phyloP scores from a whole-genome alignment of 2,797 vertebrate species.

The Peromyscus nudipes region DNA sequence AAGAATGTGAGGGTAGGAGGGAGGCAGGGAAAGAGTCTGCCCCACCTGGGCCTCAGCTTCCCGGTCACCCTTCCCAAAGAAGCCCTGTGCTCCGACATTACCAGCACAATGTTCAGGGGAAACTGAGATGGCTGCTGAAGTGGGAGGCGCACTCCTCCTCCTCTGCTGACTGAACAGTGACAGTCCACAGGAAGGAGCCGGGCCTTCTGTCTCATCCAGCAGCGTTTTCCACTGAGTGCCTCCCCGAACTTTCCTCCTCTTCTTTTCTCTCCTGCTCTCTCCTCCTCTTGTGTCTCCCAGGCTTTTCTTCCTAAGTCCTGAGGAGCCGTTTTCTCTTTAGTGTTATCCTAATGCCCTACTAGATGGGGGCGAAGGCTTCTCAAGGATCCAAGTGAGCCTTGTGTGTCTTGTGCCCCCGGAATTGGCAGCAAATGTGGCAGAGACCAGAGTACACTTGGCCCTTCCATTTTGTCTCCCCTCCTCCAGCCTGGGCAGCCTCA shows the following conservation, averaged over 20 bases:
- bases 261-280: neutral
- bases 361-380: neutral
- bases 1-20: rapidly evolving
- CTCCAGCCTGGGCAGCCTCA: rapidly evolving
- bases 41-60: neutral
- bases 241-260: neutral
- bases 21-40: neutral
- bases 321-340: neutral
- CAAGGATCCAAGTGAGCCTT: neutral
- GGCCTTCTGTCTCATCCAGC: neutral
- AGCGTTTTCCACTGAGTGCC: rapidly evolving
- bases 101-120: neutral
- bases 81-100: neutral
- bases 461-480: neutral
- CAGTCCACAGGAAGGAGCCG: neutral
- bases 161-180: neutral
- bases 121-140: neutral
- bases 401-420: neutral
- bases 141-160: neutral
- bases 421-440: neutral
- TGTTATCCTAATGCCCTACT: no score
- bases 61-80: neutral
- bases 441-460: neutral
- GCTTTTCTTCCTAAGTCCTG: neutral
- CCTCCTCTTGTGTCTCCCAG: neutral